Percentiles rank a stretch among this genome's conserved stretches.
Conservation (phyloP, 2,797 vertebrate species). For the Amniataba percoides region DNA sequence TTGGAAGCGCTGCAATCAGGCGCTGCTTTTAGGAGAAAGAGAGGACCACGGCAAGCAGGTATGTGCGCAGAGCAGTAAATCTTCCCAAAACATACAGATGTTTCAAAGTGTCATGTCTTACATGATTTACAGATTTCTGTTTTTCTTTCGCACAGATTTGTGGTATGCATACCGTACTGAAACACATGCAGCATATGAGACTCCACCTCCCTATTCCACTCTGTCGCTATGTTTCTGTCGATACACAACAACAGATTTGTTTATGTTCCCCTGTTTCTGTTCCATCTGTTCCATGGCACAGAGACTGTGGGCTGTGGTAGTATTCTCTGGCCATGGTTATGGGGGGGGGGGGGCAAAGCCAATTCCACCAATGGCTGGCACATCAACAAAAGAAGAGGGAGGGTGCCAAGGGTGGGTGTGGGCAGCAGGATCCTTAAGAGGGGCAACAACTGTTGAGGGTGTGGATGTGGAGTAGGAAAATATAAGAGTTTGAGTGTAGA, state of each 20-base stretch:
- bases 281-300: slow-evolving; percentile 64
- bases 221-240: slow-evolving; percentile 37
- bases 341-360: slow-evolving; percentile 30
- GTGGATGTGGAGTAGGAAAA: slow-evolving; percentile 44
- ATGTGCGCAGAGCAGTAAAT: slow-evolving; percentile 41
- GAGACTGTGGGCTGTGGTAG: slow-evolving; percentile 34
- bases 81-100: slow-evolving; percentile 30
- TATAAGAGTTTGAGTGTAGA: slow-evolving; percentile 24
- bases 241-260: slow-evolving; percentile 58
- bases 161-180: slow-evolving; percentile 3
- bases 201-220: background rate
- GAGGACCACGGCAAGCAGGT: slow-evolving; percentile 89
- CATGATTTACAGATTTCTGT: slow-evolving; percentile 32
- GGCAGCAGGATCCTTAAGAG: slow-evolving; percentile 30
- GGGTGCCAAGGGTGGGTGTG: slow-evolving; percentile 42
- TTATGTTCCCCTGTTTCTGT: slow-evolving; percentile 47
- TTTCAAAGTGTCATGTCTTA: slow-evolving; percentile 32
- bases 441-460: slow-evolving; percentile 53
- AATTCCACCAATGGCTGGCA: slow-evolving; percentile 44
- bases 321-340: slow-evolving; percentile 42
- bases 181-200: slow-evolving; percentile 13
- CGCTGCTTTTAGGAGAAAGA: slow-evolving; percentile 88
- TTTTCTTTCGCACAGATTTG: slow-evolving; percentile 15
- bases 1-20: slow-evolving; percentile 88
- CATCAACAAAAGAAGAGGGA: slow-evolving; percentile 42